These are phyloP conservation scores for Grantiella picta DNA, from an alignment of 2,113 vertebrate species.

Conservation along the genomic window DNA sequence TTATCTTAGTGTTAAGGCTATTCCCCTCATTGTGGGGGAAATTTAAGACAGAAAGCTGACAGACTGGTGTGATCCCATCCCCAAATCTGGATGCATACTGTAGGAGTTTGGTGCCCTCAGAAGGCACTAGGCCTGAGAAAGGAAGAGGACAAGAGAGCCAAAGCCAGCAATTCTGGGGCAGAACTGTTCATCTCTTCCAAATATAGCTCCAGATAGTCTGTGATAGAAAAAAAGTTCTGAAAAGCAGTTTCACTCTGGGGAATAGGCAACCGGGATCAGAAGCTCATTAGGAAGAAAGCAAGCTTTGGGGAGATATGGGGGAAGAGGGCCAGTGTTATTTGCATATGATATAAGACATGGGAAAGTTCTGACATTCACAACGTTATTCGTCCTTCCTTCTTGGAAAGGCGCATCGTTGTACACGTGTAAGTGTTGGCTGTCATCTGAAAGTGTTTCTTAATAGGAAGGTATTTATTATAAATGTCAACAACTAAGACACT, in stretches of 20 bases:
- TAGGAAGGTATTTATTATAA: background rate
- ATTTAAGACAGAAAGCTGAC: background rate
- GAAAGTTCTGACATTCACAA: background rate
- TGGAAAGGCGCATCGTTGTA: background rate
- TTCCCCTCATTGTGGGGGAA: background rate
- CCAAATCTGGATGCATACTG: background rate
- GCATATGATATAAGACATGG: background rate
- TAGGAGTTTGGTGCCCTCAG: background rate
- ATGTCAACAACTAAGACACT: background rate
- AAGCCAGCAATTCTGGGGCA: background rate
- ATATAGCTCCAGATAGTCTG: background rate
- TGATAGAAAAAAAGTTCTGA: background rate
- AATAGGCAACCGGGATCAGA: background rate
- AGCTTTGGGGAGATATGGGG: background rate
- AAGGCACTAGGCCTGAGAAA: background rate
- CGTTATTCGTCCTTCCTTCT: background rate
- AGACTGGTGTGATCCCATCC: accelerated
- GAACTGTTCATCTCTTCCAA: background rate
- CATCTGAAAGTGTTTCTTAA: background rate
- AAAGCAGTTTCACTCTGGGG: background rate
- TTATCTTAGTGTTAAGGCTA: background rate
- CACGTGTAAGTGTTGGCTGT: background rate
- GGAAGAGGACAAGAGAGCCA: background rate
- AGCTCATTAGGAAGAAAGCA: background rate
- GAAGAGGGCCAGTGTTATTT: background rate